Conservation (phyloP, 2,797 vertebrate genomes). For the Schizopygopsis malacanthus region DNA sequence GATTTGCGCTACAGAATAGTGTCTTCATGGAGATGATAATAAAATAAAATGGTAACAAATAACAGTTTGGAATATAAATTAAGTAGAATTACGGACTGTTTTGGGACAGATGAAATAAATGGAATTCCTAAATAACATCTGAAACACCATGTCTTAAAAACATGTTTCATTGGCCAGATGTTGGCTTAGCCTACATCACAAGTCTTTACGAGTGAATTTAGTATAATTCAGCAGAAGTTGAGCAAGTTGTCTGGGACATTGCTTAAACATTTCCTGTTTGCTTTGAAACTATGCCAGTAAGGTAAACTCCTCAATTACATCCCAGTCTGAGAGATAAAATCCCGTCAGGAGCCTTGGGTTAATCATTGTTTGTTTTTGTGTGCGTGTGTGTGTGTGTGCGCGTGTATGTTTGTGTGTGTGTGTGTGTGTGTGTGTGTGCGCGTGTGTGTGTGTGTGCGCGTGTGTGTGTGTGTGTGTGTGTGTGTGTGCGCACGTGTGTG, state of each 20-base stretch:
- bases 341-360: neutral
- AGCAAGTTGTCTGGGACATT: neutral
- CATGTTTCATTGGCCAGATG: neutral
- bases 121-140: neutral
- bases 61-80: too few species aligned
- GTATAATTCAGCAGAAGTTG: neutral
- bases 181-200: neutral
- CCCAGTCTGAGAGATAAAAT: slow-evolving; percentile 15
- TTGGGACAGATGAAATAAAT: too few species aligned
- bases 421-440: too few species aligned
- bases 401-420: fast-evolving
- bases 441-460: too few species aligned
- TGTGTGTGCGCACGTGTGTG: neutral
- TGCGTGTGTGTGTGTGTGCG: too few species aligned
- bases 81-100: too few species aligned
- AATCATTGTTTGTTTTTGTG: slow-evolving; percentile 14
- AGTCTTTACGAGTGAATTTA: neutral
- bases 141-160: neutral
- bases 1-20: too few species aligned
- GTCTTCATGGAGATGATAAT: too few species aligned
- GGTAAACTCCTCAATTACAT: slow-evolving; percentile 15
- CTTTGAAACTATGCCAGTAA: slow-evolving; percentile 7
- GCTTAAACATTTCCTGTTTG: slow-evolving; percentile 41
- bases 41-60: too few species aligned
- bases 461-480: neutral